Base-by-base conservation (phyloP, 30 jellyfish, hydroid and myxozoan species). In the Euphysa ruthae region DNA sequence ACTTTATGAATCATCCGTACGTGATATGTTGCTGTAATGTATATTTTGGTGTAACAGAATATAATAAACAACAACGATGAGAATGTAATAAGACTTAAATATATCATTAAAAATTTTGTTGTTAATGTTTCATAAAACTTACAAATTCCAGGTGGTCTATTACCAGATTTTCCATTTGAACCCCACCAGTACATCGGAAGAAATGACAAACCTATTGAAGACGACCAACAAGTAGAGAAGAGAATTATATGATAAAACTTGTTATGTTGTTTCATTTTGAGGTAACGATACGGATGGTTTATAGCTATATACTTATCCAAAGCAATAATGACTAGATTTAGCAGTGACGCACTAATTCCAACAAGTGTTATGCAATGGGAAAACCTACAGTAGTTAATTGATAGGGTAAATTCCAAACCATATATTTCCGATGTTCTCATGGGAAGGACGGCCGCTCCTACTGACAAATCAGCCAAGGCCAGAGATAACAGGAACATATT, bases 391-490 rank as follows among this genome's bases (percentile, higher is more conserved):
- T 60, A 60, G 22, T 31, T 25, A 12, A 60, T 60, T 14, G 16
- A 12, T 25, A 25, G n/a, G 15, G 73, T 60, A 63, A 16, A 60
- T 20, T 15, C 16, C 13, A 18, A 15, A 20, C 22, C 22, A 27
- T 8, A 31, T 8, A 60, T 22, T 31, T 60, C 73, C 10, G 66
- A n/a, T 12, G 66, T 8, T 15, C 73, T 14, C 73, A 60, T 31
- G 18, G 73, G 73, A 10, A 60, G 73, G 63, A 25, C 22, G 66
- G 30, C 66, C 15, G 30, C 15, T 16, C 73, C 73, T 14, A 60
- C 73, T 8, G 66, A 31, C 15, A 60, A 13, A 27, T 60, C 73
- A 27, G 73, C 73, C 12, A 60, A 20, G 15, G 73, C 63, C 22
- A 60, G 65, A 18, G 73, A 60, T 13, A 60, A 8, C 15, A 60